Evolutionary conservation across 2,797 vertebrate species (phyloP).

Genomic region (Anguilla obscura): DNA sequence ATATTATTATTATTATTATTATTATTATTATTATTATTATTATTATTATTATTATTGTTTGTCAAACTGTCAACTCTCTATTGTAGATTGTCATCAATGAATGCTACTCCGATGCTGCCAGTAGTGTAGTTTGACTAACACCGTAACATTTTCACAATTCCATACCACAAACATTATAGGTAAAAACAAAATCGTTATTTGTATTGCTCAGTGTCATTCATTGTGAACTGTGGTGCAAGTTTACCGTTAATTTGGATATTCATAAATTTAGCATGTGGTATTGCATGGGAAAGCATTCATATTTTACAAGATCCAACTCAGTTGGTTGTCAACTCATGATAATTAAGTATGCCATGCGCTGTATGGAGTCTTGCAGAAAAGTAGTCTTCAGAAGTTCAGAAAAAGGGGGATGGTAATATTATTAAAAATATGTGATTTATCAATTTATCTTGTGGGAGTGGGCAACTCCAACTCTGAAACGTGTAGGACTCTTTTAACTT

Average conservation of each 20-base stretch:
- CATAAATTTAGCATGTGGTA: not conserved
- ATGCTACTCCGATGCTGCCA: no score
- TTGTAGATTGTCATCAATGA: no score
- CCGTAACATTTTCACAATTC: not conserved
- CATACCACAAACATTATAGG: not conserved
- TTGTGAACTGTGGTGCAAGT: not conserved
- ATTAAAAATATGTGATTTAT: not conserved
- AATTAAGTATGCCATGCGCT: not conserved
- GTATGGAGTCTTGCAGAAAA: not conserved
- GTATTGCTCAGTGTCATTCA: not conserved
- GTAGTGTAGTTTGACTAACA: no score
- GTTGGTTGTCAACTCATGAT: not conserved
- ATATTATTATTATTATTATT: not conserved
- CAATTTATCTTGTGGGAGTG: not conserved
- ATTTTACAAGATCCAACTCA: not conserved
- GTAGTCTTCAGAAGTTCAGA: not conserved
- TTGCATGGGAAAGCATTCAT: not conserved
- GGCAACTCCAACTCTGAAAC: not conserved
- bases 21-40: constrained; percentile 4
- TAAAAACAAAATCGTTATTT: not conserved
- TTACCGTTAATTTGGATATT: not conserved
- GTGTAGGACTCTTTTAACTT: not conserved
- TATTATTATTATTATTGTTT: not conserved
- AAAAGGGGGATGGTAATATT: not conserved
- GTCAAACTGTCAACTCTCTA: not conserved